Evolutionary conservation across 2,113 vertebrate species (phyloP), one percentile per base, ranked within the genome.

Genomic region (Arizona elegans): DNA sequence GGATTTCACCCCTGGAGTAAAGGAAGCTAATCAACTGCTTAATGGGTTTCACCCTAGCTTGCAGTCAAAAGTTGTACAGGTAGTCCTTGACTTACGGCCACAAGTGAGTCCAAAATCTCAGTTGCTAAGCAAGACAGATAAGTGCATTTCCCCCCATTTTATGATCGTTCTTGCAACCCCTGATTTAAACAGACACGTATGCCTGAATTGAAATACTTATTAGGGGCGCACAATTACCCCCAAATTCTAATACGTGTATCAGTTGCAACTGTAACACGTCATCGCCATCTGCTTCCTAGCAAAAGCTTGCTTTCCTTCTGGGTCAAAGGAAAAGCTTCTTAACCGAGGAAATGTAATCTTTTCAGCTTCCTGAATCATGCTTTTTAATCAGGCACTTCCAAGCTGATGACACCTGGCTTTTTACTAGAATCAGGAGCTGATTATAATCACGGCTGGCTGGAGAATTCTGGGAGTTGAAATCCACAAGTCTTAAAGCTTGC

Each of bases 281-380:
- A 88, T 26, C 21, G 29, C 62, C 0, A 17, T 47, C 87, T 24
- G 91, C 0, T 75, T 91, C 24, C 0, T 29, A 0, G 15, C 38
- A 89, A 86, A 29, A 38, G 15, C 56, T 15, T 13, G 33, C 12
- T 53, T 87, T 3, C 86, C 65, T 62, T 55, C 86, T 7, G 3
- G 0, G 0, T 23, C 70, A 24, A 8, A 54, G 1, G 1, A 54
- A 21, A 43, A 2, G 13, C 1, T 8, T 56, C 53, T 0, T 43
- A 0, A 7, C 17, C 5, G 2, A 52, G 3, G 58, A 56, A 91
- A 91, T 55, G 65, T 1, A n/a, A 7, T 58, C 1, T 1, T 0
- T 8, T 0, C 87, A 65, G 86, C 13, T 0, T 92, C 9, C 65
- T 0, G 21, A 0, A 33, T 10, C 10, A 26, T 0, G 2, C 87